phyloP scores from a whole-genome alignment of 2,888 invertebrate species.

The Philaethria dido region DNA sequence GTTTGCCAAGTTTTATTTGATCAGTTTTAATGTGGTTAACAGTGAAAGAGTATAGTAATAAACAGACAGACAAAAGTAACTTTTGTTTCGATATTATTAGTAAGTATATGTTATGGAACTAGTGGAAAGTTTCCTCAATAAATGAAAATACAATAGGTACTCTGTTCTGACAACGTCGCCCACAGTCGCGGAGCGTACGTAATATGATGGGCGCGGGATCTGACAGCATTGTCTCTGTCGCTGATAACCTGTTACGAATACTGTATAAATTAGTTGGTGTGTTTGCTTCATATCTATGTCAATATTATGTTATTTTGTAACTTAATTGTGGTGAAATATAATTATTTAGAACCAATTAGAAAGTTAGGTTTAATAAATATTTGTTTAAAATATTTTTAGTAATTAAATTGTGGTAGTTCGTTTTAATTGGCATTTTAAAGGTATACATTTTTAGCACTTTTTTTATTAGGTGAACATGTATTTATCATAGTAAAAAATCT shows the following conservation, averaged over 20 bases:
- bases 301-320: background rate
- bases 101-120: background rate
- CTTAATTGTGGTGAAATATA: no score
- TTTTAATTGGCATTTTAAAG: no score
- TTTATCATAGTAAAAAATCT: no score
- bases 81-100: background rate
- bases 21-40: background rate
- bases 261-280: background rate
- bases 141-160: constrained; percentile 19
- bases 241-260: constrained; percentile 23
- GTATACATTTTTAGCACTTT: no score
- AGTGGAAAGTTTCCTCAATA: constrained; percentile 17
- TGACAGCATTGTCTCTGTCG: constrained; percentile 29
- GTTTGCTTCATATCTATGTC: background rate
- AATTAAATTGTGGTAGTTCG: no score
- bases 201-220: constrained; percentile 24
- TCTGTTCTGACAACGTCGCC: constrained; percentile 20
- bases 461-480: no score
- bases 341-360: no score
- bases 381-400: no score
- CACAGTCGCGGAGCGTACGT: constrained; percentile 19
- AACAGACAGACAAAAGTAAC: no score
- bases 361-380: no score
- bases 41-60: background rate
- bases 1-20: background rate